phyloP scores from a whole-genome alignment of 1,140 invertebrate genomes.

The Lerema accius region DNA sequence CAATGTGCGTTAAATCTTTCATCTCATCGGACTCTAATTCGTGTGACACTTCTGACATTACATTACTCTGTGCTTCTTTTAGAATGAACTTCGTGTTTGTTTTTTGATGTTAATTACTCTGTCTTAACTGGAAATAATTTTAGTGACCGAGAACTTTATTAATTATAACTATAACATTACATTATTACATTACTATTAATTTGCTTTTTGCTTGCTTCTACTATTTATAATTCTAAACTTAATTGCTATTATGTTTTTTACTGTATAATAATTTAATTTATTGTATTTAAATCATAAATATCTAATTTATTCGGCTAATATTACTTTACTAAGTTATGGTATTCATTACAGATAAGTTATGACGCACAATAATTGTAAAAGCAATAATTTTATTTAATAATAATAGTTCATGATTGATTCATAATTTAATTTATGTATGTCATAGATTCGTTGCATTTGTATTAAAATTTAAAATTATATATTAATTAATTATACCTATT shows the following conservation, averaged over 20 bases:
- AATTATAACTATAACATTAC: not conserved
- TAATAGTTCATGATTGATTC: not conserved
- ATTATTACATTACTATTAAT: not conserved
- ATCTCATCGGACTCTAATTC: conserved; percentile 25
- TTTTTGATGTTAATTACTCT: not conserved
- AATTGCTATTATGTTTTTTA: not conserved
- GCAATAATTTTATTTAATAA: conserved; percentile 6
- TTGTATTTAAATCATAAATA: too few species aligned
- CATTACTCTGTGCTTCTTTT: conserved; percentile 9
- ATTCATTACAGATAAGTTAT: not conserved
- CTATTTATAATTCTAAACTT: not conserved
- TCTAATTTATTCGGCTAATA: too few species aligned
- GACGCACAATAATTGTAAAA: conserved; percentile 9
- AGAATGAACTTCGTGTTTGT: not conserved
- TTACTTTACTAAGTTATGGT: not conserved
- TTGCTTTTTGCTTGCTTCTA: not conserved
- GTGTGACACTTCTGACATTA: conserved; percentile 20
- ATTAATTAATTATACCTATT: too few species aligned
- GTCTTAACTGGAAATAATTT: not conserved
- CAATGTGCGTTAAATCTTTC: conserved; percentile 71
- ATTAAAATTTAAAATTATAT: not conserved
- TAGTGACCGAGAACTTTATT: not conserved
- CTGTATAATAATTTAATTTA: too few species aligned
- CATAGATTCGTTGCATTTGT: not conserved
- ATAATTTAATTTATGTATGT: not conserved